Evolutionary conservation across 2,113 vertebrate genomes (phyloP).

Genomic region (Mionectes macconnelli): DNA sequence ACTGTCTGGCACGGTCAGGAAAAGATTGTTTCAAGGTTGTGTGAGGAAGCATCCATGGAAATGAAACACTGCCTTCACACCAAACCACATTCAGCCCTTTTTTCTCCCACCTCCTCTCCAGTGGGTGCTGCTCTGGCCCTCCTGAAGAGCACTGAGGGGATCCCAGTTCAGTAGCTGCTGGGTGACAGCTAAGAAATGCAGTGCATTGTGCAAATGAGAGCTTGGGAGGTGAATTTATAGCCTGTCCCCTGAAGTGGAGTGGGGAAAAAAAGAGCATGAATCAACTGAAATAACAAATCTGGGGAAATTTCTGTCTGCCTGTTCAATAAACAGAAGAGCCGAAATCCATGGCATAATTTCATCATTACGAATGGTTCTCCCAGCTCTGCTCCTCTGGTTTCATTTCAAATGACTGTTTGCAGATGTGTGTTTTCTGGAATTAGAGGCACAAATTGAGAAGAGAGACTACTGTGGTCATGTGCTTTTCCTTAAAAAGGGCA

Average conservation of each 20-base stretch:
- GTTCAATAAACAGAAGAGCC: background rate
- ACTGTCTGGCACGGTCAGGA: background rate
- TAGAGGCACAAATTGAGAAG: slow-evolving; percentile 14
- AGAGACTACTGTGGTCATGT: slow-evolving; percentile 29
- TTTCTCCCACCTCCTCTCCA: background rate
- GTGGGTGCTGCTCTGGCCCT: background rate
- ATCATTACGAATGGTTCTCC: slow-evolving; percentile 5
- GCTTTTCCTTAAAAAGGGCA: slow-evolving; percentile 48
- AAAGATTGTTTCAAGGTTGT: background rate
- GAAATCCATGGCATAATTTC: slow-evolving; percentile 9
- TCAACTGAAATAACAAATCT: background rate
- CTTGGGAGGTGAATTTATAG: background rate
- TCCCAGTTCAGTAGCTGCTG: background rate
- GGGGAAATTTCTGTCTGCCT: background rate
- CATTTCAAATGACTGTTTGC: slow-evolving; percentile 29
- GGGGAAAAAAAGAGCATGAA: background rate
- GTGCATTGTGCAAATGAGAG: background rate
- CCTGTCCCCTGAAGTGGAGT: background rate
- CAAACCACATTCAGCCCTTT: background rate
- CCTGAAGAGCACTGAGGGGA: background rate
- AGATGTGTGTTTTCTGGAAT: slow-evolving; percentile 49
- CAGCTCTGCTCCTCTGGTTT: slow-evolving; percentile 21
- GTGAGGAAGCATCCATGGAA: background rate
- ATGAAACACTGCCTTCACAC: background rate
- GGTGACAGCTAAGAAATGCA: background rate